Evolutionary conservation across 2,888 invertebrate species (phyloP).

Genomic region (Margaritifera margaritifera): DNA sequence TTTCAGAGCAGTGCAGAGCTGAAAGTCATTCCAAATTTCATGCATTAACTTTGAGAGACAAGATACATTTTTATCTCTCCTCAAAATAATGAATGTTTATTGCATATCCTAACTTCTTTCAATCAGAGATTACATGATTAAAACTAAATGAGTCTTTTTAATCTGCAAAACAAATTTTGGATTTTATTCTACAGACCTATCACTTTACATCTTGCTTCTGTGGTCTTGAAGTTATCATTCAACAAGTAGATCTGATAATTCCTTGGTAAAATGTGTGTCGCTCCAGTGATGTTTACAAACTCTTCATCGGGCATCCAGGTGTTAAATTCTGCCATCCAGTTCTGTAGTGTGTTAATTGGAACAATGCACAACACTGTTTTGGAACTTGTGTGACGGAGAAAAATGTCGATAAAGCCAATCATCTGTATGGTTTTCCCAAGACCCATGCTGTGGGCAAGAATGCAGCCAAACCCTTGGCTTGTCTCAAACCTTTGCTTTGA

Average conservation of each 20-base stretch:
- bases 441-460: constrained; percentile 99
- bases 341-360: constrained; percentile 98
- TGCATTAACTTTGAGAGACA: too few species aligned
- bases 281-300: constrained; percentile 55
- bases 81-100: too few species aligned
- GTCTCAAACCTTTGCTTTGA: constrained; percentile 89
- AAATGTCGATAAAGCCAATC: constrained; percentile 96
- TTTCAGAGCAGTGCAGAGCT: too few species aligned
- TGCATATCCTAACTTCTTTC: too few species aligned
- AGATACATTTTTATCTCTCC: too few species aligned
- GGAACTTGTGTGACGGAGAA: constrained; percentile 90
- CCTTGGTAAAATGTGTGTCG: constrained; percentile 83
- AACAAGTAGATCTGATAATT: constrained; percentile 91
- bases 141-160: neutral
- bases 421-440: constrained; percentile 96
- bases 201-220: constrained; percentile 84
- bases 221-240: constrained; percentile 94
- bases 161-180: neutral
- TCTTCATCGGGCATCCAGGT: constrained; percentile 88
- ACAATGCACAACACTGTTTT: constrained; percentile 95
- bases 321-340: constrained; percentile 97
- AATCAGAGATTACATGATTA: too few species aligned
- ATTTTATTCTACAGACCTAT: constrained; percentile 75
- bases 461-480: constrained; percentile 94
- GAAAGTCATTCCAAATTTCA: too few species aligned